These are phyloP conservation scores for Arctia plantaginis DNA, from an alignment of 2,888 invertebrate genomes.

Conservation along the genomic window DNA sequence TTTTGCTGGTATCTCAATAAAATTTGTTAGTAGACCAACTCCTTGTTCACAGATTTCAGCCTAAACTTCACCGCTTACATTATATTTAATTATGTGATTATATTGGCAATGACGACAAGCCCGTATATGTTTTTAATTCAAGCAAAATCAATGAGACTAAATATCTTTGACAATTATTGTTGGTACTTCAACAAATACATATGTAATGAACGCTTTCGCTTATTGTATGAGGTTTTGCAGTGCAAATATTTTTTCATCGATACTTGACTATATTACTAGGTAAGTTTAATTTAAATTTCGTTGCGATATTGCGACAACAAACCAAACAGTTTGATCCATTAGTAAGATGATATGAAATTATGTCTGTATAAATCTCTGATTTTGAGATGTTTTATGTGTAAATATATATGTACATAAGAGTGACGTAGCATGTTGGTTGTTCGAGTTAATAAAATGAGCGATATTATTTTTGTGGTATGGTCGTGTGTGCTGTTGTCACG, in stretches of 20 bases:
- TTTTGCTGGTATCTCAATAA: too few species aligned
- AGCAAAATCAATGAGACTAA: background rate
- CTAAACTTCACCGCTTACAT: background rate
- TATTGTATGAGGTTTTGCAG: conserved; percentile 37
- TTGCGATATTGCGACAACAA: conserved; percentile 16
- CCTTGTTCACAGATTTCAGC: conserved; percentile 17
- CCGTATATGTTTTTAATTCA: background rate
- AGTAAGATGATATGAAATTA: conserved; percentile 50
- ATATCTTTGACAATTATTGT: background rate
- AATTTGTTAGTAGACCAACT: background rate
- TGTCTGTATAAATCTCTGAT: conserved; percentile 45
- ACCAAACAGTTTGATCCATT: conserved; percentile 36
- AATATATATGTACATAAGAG: conserved; percentile 65
- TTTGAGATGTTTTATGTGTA: conserved; percentile 46
- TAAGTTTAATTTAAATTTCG: conserved; percentile 26
- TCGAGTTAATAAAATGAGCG: conserved; percentile 55
- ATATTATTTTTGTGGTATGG: conserved; percentile 54
- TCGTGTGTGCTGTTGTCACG: conserved; percentile 26
- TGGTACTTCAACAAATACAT: conserved; percentile 13
- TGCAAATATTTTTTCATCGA: conserved; percentile 28
- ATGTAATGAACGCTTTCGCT: conserved; percentile 28
- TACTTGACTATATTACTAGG: conserved; percentile 34
- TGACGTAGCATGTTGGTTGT: conserved; percentile 50
- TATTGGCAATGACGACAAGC: conserved; percentile 1
- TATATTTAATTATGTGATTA: conserved; percentile 10